Percentiles rank a stretch among this genome's conserved stretches.
Conservation (phyloP, 2,113 vertebrate genomes). For the Hemibagrus wyckioides region DNA sequence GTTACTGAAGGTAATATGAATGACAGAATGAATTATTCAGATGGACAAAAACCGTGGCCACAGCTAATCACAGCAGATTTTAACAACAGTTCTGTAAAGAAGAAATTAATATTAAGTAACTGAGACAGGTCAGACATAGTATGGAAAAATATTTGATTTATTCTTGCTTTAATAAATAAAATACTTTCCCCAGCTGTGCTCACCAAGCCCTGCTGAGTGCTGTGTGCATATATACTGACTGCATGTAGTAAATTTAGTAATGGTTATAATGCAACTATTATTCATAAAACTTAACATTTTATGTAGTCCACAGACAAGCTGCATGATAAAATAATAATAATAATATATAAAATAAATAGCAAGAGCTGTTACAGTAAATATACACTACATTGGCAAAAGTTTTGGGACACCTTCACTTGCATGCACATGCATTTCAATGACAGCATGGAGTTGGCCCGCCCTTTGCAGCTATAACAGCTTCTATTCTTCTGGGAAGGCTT, state of each 20-base stretch:
- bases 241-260: not conserved
- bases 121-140: not conserved
- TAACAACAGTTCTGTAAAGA: not conserved
- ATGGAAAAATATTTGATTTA: not conserved
- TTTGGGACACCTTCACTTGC: no score
- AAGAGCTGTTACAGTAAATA: not conserved
- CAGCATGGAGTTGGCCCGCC: no score
- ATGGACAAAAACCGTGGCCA: no score
- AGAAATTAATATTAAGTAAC: not conserved
- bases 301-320: not conserved
- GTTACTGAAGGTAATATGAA: not conserved
- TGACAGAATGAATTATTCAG: no score
- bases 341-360: not conserved
- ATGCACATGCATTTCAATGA: no score
- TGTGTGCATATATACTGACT: no score
- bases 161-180: not conserved
- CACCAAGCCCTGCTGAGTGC: no score
- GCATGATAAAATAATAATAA: not conserved
- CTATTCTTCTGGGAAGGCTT: no score
- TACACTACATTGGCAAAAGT: no score
- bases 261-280: not conserved
- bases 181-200: not conserved
- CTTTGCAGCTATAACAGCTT: no score
- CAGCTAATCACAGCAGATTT: not conserved
- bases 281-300: not conserved